Evolutionary conservation across 2,888 invertebrate species (phyloP), one percentile per base, ranked within the genome.

Genomic region (Chrysopilus asiliformis): DNA sequence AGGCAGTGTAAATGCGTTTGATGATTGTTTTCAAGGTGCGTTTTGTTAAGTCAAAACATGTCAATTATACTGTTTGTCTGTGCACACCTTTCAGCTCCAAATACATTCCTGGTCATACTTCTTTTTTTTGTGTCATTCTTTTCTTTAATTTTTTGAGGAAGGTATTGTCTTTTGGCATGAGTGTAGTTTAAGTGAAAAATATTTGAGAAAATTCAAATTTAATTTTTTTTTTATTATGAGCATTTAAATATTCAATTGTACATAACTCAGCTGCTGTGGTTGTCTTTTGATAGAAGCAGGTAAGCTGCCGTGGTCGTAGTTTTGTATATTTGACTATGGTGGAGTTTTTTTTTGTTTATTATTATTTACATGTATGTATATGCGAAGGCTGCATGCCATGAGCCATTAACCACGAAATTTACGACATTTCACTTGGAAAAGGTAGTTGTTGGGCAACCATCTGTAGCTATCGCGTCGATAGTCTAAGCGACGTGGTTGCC

Each of bases 381-480:
- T 31, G 37, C 32, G 26, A 32, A 25, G 29, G 34, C 34, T 30
- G 36, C 28, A 22, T 34, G 39, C 32, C 40, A 40, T 42, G 42
- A 40, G 40, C 39, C 43, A 43, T 43, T 43, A 40, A 40, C 34
- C 39, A 40, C 34, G 34, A 40, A 43, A 43, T 43, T 40, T 43
- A 43, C 40, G 39, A 43, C 40, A 36, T 30, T 30, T 32, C 22
- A 14, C 15, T 25, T 14, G 37, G 14, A 32, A 28, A 29, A 26
- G 37, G 32, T 32, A 13, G 32, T 26, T 18, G 12, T n/a, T 26
- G 6, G 9, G 26, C 13, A 26, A 22, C 22, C 10, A 22, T 22
- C 22, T 22, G 10, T 10, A 22, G 10, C 7, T 22, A 8, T 22
- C 22, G 22, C 24, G 10, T 24, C 19, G n/a, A 17, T 12, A 22